Evolutionary conservation across 64 coral and sea anemone genomes (phyloP), one percentile per base, ranked within the genome.

Genomic region (Actinia equina): DNA sequence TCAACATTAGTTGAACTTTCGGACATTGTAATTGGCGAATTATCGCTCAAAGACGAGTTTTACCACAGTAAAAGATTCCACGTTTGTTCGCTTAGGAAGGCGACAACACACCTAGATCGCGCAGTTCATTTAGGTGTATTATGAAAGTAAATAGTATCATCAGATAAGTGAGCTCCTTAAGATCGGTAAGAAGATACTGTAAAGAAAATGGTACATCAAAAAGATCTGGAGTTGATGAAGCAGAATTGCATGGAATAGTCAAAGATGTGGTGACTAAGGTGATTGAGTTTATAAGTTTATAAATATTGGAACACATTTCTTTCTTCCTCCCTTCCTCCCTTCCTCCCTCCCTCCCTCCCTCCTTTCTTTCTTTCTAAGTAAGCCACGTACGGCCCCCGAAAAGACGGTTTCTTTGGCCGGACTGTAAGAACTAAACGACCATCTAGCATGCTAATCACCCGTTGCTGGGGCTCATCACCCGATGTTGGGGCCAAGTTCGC

Each of bases 21-120:
- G 43, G 62, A 51, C 88, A 89, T 84, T 71, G 15, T 89, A 14
- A 43, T 2, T 77, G 44, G 80, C 81, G 25, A 89, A 84, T 89
- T 89, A 89, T 84, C 44, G 67, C 87, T 81, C 37, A 52, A 79
- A 10, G 12, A 4, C 13, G 13, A 59, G 18, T 60, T 12, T 37
- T 23, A 7, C 22, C 62, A 20, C 46, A 26, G 43, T 74, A 52
- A 43, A 22, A 51, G 18, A 51, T 18, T 23, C 60, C 62, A 86
- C 42, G 85, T 59, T 26, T 11, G 76, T 80, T 88, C 87, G 53
- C 87, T 65, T 86, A 16, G 7, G 77, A 88, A 88, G 87, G 87
- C 53, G 87, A 52, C 77, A 78, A 78, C 76, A 79, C 86, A 87
- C 62, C 76, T 64, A 87, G 86, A 77, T 87, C 64, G 86, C 86